Percentiles rank a stretch among this genome's conserved stretches.
Conservation (phyloP, 2,113 vertebrate species). For the Centropus unirufus region DNA sequence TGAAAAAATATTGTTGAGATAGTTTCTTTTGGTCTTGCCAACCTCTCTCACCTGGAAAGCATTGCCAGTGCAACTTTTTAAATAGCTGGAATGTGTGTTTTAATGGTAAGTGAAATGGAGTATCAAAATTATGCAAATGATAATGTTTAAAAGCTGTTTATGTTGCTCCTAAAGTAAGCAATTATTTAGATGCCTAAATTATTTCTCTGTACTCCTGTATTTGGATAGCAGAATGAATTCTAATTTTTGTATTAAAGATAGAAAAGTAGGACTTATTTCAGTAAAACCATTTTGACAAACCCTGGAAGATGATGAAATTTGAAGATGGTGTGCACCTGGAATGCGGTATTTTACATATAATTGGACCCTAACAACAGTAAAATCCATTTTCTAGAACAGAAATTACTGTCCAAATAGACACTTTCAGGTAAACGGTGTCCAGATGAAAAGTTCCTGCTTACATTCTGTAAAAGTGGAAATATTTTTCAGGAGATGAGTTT, state of each 20-base stretch:
- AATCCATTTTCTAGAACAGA: neutral
- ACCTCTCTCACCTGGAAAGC: neutral
- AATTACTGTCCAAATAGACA: neutral
- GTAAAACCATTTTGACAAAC: neutral
- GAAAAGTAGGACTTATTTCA: neutral
- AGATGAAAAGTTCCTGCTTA: constrained; percentile 10
- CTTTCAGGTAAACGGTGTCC: neutral
- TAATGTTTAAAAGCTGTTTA: neutral
- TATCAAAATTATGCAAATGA: neutral
- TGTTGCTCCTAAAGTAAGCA: neutral
- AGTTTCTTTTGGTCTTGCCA: neutral
- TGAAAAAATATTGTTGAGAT: neutral
- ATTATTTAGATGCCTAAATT: neutral
- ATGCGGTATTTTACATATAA: neutral
- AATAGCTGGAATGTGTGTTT: neutral
- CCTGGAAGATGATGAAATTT: neutral
- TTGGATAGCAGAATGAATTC: neutral
- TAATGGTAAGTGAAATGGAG: neutral
- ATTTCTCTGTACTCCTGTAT: neutral
- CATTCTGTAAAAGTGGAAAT: neutral
- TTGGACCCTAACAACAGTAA: neutral
- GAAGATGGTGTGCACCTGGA: neutral
- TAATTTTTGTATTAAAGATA: neutral
- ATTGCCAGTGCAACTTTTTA: neutral
- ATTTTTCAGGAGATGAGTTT: neutral